Base-by-base conservation (phyloP, 2,113 vertebrate species). In the Coregonus clupeaformis region DNA sequence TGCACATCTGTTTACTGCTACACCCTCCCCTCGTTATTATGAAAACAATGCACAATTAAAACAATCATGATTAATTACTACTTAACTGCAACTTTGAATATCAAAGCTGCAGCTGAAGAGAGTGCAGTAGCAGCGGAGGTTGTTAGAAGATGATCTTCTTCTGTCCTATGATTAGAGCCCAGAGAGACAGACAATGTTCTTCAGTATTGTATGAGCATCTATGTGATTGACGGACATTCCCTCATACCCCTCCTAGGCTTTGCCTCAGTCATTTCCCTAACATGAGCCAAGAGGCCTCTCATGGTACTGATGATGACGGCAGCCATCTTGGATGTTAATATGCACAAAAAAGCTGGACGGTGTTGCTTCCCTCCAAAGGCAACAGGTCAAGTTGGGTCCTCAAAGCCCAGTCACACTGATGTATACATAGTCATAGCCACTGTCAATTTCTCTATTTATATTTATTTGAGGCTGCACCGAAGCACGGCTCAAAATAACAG, bases 11-110 rank as follows among this genome's bases (percentile, higher is more conserved):
- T 77, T 75, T 86, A 72, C 75, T 72, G 30, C 85, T 30, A 75
- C 69, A 69, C 74, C 68, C 84, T 71, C 69, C 68, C 74, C 68
- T 86, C 72, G 78, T 91, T 90, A 87, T 78, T 74, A 68, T 47
- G 79, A 83, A 90, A 90, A 91, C 88, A 88, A 87, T 89, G 76
- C 68, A 77, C 84, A 91, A 94, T 92, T 91, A 89, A 89, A 78
- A 81, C 80, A 87, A 90, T 92, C 87, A 86, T 82, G 86, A 89
- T 89, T 88, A 88, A 92, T 91, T 88, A 84, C 83, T 68, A 68
- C 85, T 76, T 89, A 84, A 92, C 90, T 91, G 85, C 84, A 85
- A 87, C 82, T 86, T 87, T 74, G 70, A 69, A 24, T 14, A 20
- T 42, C 11, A 4, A 45, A 72, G 36, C 57, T 60, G 7, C 3